phyloP scores from a whole-genome alignment of 2,797 vertebrate species.

The Tauraco hartlaubi region DNA sequence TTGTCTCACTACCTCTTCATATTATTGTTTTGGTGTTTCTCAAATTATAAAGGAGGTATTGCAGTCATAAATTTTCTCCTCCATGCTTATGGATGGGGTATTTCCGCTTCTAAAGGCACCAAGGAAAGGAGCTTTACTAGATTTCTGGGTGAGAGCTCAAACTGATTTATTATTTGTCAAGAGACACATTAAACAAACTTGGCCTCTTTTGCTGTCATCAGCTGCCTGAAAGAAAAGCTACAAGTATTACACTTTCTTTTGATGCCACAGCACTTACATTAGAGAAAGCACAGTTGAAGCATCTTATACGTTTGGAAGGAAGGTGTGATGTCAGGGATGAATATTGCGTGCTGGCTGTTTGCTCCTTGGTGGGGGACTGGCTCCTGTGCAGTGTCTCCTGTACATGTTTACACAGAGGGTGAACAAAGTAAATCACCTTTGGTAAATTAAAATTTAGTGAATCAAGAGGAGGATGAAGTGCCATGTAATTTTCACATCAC shows the following conservation, averaged over 20 bases:
- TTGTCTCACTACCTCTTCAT: not conserved
- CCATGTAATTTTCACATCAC: not conserved
- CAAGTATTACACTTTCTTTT: constrained; percentile 18
- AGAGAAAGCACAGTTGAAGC: not conserved
- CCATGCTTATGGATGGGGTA: not conserved
- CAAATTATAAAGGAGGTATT: not conserved
- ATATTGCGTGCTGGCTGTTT: not conserved
- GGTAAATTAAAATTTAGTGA: not conserved
- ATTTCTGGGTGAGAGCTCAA: constrained; percentile 23
- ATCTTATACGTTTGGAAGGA: not conserved
- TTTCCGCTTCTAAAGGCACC: constrained; percentile 17
- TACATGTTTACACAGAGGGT: not conserved
- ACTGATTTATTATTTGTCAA: constrained; percentile 54
- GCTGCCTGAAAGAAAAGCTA: constrained; percentile 17
- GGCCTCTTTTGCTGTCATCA: constrained; percentile 56
- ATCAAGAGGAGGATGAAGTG: not conserved
- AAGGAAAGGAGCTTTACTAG: not conserved
- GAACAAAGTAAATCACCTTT: not conserved
- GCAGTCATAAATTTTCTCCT: not conserved
- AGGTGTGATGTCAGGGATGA: not conserved
- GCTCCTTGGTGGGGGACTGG: not conserved
- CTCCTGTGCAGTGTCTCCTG: not conserved
- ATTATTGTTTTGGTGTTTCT: not conserved
- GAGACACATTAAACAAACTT: constrained; percentile 57
- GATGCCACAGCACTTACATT: not conserved